Evolutionary conservation across 2,888 invertebrate genomes (phyloP), one percentile per base, ranked within the genome.

Genomic region (Aporophyla lueneburgensis): DNA sequence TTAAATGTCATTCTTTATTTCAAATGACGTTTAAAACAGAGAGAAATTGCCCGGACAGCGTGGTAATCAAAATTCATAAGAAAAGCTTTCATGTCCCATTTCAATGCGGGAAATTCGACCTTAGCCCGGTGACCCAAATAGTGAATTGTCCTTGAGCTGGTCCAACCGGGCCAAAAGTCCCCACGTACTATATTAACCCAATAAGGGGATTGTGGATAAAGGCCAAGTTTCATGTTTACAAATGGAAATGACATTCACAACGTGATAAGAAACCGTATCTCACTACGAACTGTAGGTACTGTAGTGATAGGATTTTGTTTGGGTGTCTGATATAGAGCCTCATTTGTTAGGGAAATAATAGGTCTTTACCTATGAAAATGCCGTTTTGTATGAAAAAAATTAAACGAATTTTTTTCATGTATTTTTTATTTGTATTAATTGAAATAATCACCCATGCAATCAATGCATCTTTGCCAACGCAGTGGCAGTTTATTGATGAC

Each of bases 101-200:
- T 72, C 46, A 27, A 56, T 70, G n/a, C 58, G n/a, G 58, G 19
- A 59, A 40, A 21, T 56, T 16, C 40, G 74, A 58, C 87, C 88
- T 81, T 87, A 84, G 62, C 76, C 82, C 43, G 61, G 27, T 86
- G 78, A 80, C 88, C 87, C 51, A 88, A 75, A 87, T 86, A 70
- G 43, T 62, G 69, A 10, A 3, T 53, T 51, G 72, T 62, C 79
- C 84, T 79, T 78, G 81, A 78, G 46, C 73, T 72, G 69, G 49
- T 58, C 58, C 61, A 43, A 79, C 67, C 14, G 19, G 54, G 58
- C 16, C 71, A 46, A 40, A 70, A 27, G 51, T 71, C 65, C 46
- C 63, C 58, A 53, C 78, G 69, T 67, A 70, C 54, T n/a, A 40
- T 70, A 76, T 63, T 62, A 74, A 61, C 59, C 70, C 74, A 66